Evolutionary conservation across 1,140 invertebrate species (phyloP).

Genomic region (Hirudo medicinalis): DNA sequence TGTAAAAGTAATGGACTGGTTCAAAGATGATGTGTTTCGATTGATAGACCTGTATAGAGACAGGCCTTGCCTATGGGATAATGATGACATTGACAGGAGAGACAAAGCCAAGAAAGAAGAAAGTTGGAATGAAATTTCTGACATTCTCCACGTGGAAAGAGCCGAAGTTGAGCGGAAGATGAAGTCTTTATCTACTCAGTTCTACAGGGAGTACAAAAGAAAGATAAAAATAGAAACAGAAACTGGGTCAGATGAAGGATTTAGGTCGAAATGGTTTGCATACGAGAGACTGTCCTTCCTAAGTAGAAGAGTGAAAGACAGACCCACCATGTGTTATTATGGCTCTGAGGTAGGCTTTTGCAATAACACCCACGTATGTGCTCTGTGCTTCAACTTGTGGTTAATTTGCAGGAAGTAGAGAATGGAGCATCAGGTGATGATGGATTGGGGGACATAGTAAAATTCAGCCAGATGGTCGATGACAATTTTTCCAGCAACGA

Average conservation of each 20-base stretch:
- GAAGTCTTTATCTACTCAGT: conserved; percentile 7
- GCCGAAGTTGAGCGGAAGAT: conserved; percentile 8
- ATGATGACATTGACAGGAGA: conserved; percentile 2
- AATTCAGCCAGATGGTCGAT: conserved; percentile 6
- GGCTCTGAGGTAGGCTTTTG: neutral
- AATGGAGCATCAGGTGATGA: conserved; percentile 10
- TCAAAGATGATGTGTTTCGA: conserved; percentile 11
- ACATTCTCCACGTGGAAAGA: conserved; percentile 3
- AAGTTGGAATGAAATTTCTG: conserved; percentile 8
- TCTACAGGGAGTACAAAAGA: conserved; percentile 9
- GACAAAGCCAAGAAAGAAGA: neutral
- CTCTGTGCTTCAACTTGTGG: neutral
- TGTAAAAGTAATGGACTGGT: conserved; percentile 5
- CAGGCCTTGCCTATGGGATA: conserved; percentile 5
- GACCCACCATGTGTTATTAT: conserved; percentile 10
- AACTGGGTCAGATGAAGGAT: conserved; percentile 12
- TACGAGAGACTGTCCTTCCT: conserved; percentile 10
- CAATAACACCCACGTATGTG: neutral
- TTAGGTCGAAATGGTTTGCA: conserved; percentile 6
- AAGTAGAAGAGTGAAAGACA: conserved; percentile 4
- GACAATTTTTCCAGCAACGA: neutral
- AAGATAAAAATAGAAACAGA: conserved; percentile 10
- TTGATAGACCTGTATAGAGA: conserved; percentile 10
- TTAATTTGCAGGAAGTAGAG: conserved; percentile 3
- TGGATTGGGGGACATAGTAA: neutral